A percentile compares a stretch with the other conserved stretches of the same genome.
Evolutionary conservation across 2,797 vertebrate genomes (phyloP).

Genomic region (Scarus forsteni): DNA sequence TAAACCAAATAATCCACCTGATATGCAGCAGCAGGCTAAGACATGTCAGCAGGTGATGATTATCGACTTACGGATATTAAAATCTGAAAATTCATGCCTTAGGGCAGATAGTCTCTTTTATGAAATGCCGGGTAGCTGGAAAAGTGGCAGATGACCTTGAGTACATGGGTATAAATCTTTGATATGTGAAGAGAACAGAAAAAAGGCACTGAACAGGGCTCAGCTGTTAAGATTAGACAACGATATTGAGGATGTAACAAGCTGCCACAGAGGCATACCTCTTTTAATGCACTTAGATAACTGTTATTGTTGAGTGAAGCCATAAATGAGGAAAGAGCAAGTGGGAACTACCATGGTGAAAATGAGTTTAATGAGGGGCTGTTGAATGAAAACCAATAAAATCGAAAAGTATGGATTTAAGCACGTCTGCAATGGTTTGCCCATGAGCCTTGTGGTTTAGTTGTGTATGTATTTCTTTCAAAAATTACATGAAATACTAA

Average conservation of each 20-base stretch:
- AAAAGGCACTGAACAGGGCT: not conserved
- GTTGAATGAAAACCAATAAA: not conserved
- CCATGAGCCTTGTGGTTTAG: too few relatives aligned
- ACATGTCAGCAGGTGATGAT: constrained; percentile 42
- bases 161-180: not conserved
- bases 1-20: constrained; percentile 27
- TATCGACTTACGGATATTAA: constrained; percentile 51
- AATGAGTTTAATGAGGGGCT: too few relatives aligned
- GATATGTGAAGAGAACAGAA: not conserved
- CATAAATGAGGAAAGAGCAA: constrained; percentile 6
- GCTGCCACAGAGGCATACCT: not conserved
- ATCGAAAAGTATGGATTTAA: too few relatives aligned
- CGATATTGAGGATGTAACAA: not conserved
- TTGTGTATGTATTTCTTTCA: too few relatives aligned
- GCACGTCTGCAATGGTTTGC: too few relatives aligned
- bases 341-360: too few relatives aligned
- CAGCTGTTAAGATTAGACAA: constrained; percentile 13
- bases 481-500: too few relatives aligned
- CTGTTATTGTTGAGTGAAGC: not conserved
- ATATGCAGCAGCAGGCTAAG: constrained; percentile 24
- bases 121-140: constrained; percentile 20
- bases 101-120: constrained; percentile 26
- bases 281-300: not conserved
- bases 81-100: constrained; percentile 19
- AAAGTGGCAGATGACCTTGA: constrained; percentile 31